These are phyloP conservation scores for Congeria kusceri DNA, from an alignment of 2,888 invertebrate genomes.

Conservation along the genomic window DNA sequence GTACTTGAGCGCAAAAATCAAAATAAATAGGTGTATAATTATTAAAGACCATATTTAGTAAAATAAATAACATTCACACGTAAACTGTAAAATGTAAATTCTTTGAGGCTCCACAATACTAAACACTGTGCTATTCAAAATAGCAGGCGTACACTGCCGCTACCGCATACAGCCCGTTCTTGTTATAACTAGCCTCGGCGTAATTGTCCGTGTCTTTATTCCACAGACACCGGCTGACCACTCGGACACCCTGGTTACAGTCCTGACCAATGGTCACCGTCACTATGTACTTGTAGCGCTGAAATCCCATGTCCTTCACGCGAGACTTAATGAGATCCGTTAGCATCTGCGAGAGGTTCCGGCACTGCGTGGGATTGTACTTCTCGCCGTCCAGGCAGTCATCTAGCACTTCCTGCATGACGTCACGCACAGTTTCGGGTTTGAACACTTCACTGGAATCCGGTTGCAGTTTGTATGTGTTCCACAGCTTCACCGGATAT, in stretches of 20 bases:
- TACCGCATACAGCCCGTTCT: slow-evolving; percentile 77
- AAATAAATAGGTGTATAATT: too few species aligned
- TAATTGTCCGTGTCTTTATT: slow-evolving; percentile 79
- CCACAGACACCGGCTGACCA: slow-evolving; percentile 80
- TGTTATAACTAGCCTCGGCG: slow-evolving; percentile 75
- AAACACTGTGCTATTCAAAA: slow-evolving; percentile 76
- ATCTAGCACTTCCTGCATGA: slow-evolving; percentile 73
- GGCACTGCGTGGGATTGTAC: slow-evolving; percentile 78
- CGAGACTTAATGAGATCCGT: slow-evolving; percentile 79
- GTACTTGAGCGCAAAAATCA: too few species aligned
- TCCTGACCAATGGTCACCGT: slow-evolving; percentile 80
- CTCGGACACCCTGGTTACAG: slow-evolving; percentile 74
- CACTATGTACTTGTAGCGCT: slow-evolving; percentile 80
- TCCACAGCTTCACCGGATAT: slow-evolving; percentile 70
- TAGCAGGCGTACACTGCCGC: slow-evolving; percentile 80
- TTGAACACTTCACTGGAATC: slow-evolving; percentile 74
- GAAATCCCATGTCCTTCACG: slow-evolving; percentile 78
- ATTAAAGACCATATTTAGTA: too few species aligned
- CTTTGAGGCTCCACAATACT: too few species aligned
- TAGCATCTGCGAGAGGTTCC: slow-evolving; percentile 75
- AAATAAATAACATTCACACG: too few species aligned
- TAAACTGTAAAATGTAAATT: too few species aligned
- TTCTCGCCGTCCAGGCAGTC: slow-evolving; percentile 79
- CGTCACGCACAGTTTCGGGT: slow-evolving; percentile 65
- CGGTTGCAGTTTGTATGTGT: slow-evolving; percentile 79